Evolutionary conservation across 2,888 invertebrate genomes (phyloP).

Genomic region (Cheilosia impressa): DNA sequence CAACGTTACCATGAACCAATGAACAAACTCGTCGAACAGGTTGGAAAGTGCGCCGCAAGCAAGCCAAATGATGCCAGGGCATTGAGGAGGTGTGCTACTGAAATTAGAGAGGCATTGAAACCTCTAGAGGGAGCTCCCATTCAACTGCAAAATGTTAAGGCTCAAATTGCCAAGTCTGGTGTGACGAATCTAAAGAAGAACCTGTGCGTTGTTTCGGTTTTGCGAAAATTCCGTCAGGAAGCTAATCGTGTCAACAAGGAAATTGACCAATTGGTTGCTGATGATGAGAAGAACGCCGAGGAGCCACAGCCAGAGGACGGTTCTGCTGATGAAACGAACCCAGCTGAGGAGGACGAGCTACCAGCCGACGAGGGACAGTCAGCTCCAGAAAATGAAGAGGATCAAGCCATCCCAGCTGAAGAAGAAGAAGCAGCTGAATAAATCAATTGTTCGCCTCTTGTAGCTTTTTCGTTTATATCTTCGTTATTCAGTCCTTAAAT

Average conservation of each 20-base stretch:
- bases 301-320: not conserved
- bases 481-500: not conserved
- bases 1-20: constrained; percentile 32
- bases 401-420: not conserved
- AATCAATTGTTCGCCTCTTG: too few relatives aligned
- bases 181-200: constrained; percentile 10
- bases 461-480: not conserved
- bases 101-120: not conserved
- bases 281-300: constrained; percentile 24
- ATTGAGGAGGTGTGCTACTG: not conserved
- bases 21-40: constrained; percentile 24
- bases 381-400: not conserved
- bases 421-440: not conserved
- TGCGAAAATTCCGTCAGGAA: constrained; percentile 26
- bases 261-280: constrained; percentile 19
- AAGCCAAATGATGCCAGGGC: constrained; percentile 6
- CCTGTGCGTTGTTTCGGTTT: not conserved
- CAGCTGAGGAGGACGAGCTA: not conserved
- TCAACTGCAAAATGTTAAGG: constrained; percentile 3
- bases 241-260: not conserved
- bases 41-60: constrained; percentile 18
- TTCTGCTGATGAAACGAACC: not conserved
- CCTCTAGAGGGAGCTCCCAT: constrained; percentile 21
- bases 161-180: constrained; percentile 13
- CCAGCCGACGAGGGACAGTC: not conserved